phyloP scores from a whole-genome alignment of 2,113 vertebrate species.

The Ictalurus punctatus region DNA sequence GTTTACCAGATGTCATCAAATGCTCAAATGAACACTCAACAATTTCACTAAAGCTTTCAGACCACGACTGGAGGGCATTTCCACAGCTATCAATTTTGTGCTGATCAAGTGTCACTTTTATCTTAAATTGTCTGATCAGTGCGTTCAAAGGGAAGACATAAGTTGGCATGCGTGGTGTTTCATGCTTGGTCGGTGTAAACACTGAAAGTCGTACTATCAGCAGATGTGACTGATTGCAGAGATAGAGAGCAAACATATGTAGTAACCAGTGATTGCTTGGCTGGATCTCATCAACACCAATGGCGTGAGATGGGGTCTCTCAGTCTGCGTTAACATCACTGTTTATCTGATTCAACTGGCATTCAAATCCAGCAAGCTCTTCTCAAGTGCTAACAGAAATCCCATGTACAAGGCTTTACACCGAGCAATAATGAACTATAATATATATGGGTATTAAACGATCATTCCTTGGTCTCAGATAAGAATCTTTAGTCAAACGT shows the following conservation, averaged over 20 bases:
- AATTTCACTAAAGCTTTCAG: slow-evolving; percentile 26
- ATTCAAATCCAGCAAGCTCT: not conserved
- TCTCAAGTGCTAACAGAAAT: slow-evolving; percentile 10
- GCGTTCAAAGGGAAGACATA: slow-evolving; percentile 58
- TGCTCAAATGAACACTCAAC: slow-evolving; percentile 20
- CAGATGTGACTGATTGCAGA: slow-evolving; percentile 60
- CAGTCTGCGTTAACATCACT: not conserved
- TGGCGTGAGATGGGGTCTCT: slow-evolving; percentile 50
- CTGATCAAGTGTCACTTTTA: slow-evolving; percentile 51
- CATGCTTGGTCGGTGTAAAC: slow-evolving; percentile 60
- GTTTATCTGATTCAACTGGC: slow-evolving; percentile 37
- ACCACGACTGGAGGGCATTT: slow-evolving; percentile 41
- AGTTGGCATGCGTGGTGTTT: slow-evolving; percentile 43
- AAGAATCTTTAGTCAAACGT: not conserved
- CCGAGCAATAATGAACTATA: not conserved
- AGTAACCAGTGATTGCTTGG: slow-evolving; percentile 8
- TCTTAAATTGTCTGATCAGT: slow-evolving; percentile 50
- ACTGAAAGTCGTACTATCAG: slow-evolving; percentile 54
- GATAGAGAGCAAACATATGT: slow-evolving; percentile 34
- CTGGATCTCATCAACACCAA: slow-evolving; percentile 56
- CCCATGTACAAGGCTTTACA: not conserved
- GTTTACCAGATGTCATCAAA: slow-evolving; percentile 23
- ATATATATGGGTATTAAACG: not conserved
- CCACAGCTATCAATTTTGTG: slow-evolving; percentile 54
- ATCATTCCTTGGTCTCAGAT: not conserved